A percentile compares a stretch with the other conserved stretches of the same genome.
phyloP scores from a whole-genome alignment of 1,140 invertebrate genomes.

The Drosophila saltans region DNA sequence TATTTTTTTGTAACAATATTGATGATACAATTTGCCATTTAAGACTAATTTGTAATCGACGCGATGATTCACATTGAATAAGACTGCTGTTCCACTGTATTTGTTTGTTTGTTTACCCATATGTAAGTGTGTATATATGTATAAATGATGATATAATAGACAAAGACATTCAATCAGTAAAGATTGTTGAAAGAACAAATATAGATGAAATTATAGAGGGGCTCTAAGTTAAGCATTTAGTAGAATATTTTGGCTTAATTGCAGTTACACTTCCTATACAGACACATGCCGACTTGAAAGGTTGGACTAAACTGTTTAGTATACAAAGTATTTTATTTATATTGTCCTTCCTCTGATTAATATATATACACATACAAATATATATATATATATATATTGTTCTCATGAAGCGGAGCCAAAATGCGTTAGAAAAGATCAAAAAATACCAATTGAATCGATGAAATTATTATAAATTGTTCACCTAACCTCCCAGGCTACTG shows the following conservation, averaged over 20 bases:
- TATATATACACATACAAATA: neutral
- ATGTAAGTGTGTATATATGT: conserved; percentile 28
- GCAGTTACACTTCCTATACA: conserved; percentile 35
- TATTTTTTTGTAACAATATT: no score
- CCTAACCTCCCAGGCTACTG: conserved; percentile 52
- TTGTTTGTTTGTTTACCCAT: conserved; percentile 5
- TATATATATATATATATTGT: conserved; percentile 2
- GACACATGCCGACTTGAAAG: conserved; percentile 23
- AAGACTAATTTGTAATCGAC: no score
- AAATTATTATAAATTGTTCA: conserved; percentile 19
- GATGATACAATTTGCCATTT: no score
- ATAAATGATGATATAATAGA: conserved; percentile 26
- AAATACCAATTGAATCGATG: conserved; percentile 19
- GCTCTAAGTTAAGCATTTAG: conserved; percentile 22
- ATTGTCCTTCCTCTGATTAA: conserved; percentile 1
- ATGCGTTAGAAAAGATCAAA: conserved; percentile 39
- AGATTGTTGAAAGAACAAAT: neutral
- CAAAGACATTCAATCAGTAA: conserved; percentile 15
- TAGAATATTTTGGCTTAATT: conserved; percentile 58
- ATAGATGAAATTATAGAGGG: conserved; percentile 9
- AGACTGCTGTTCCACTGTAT: neutral
- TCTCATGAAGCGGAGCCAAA: conserved; percentile 26
- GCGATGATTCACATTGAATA: neutral
- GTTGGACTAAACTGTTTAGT: conserved; percentile 23
- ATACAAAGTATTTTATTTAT: conserved; percentile 20